Conservation (phyloP, 2,888 invertebrate genomes). For the Drosophila mercatorum region DNA sequence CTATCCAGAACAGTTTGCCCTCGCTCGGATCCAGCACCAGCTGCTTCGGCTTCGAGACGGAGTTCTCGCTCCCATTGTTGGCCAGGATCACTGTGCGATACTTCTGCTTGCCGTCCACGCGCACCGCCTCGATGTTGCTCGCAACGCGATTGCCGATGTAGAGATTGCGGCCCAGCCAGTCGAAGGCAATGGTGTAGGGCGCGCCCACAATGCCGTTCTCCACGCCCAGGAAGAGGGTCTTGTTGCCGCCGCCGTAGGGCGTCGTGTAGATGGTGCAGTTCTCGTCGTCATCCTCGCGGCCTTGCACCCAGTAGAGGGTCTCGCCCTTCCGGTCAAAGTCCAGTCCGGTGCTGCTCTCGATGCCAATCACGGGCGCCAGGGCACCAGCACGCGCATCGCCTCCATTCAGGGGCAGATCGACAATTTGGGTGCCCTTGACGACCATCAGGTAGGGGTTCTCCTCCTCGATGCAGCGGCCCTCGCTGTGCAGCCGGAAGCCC, state of each 20-base stretch:
- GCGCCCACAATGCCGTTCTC: slow-evolving; percentile 95
- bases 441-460: slow-evolving; percentile 95
- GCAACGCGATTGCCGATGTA: slow-evolving; percentile 96
- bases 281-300: slow-evolving; percentile 90
- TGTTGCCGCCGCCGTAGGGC: slow-evolving; percentile 93
- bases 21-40: slow-evolving; percentile 96
- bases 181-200: slow-evolving; percentile 96
- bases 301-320: slow-evolving; percentile 94
- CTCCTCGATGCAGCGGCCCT: slow-evolving; percentile 92
- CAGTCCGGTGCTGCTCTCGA: slow-evolving; percentile 93
- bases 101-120: slow-evolving; percentile 93
- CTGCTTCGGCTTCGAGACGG: slow-evolving; percentile 94
- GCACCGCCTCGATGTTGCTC: slow-evolving; percentile 95
- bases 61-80: slow-evolving; percentile 93
- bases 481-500: slow-evolving; percentile 89
- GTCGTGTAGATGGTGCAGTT: slow-evolving; percentile 94
- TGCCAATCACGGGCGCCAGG: slow-evolving; percentile 94
- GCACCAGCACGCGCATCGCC: slow-evolving; percentile 91
- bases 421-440: slow-evolving; percentile 94
- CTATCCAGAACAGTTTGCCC: slow-evolving; percentile 98
- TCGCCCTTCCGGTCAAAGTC: slow-evolving; percentile 96
- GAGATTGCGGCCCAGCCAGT: slow-evolving; percentile 98
- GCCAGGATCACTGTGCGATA: slow-evolving; percentile 94
- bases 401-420: slow-evolving; percentile 91
- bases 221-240: slow-evolving; percentile 91